phyloP scores from a whole-genome alignment of 92 coral and sea anemone species.

The Isaurus tuberculatus region DNA sequence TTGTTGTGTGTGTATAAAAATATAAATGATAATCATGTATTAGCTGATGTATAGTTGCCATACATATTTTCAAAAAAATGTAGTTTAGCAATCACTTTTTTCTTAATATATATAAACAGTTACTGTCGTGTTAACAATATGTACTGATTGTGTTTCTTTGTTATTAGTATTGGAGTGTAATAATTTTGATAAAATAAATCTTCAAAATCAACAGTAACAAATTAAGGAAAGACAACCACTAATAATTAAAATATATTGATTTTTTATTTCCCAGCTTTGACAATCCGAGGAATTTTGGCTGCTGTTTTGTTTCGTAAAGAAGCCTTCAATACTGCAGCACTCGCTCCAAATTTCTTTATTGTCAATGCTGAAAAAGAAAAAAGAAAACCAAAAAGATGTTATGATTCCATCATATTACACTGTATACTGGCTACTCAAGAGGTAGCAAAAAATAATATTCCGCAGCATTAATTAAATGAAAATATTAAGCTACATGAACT shows the following conservation, averaged over 20 bases:
- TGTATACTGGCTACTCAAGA: not conserved
- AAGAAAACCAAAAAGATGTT: not conserved
- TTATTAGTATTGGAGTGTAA: not conserved
- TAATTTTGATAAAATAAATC: not conserved
- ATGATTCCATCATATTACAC: not conserved
- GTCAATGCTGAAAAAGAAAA: conserved; percentile 46
- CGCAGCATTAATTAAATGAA: not conserved
- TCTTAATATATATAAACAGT: not conserved
- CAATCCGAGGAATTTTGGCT: conserved; percentile 17
- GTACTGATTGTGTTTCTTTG: not conserved
- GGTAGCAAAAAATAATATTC: not conserved
- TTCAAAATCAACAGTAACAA: not conserved
- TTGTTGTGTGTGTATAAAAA: no score
- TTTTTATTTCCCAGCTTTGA: conserved; percentile 26
- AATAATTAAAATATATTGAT: not conserved
- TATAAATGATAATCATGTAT: no score
- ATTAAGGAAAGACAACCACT: no score
- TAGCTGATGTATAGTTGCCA: not conserved
- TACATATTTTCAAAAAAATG: not conserved
- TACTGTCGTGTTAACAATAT: not conserved
- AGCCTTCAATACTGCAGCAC: conserved; percentile 42
- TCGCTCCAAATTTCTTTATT: conserved; percentile 23
- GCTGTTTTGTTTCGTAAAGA: conserved; percentile 43
- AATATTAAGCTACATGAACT: not conserved
- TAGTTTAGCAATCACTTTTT: not conserved